A percentile compares a stretch with the other conserved stretches of the same genome.
phyloP scores from a whole-genome alignment of 2,113 vertebrate genomes.

The Pachycephala philippinensis region DNA sequence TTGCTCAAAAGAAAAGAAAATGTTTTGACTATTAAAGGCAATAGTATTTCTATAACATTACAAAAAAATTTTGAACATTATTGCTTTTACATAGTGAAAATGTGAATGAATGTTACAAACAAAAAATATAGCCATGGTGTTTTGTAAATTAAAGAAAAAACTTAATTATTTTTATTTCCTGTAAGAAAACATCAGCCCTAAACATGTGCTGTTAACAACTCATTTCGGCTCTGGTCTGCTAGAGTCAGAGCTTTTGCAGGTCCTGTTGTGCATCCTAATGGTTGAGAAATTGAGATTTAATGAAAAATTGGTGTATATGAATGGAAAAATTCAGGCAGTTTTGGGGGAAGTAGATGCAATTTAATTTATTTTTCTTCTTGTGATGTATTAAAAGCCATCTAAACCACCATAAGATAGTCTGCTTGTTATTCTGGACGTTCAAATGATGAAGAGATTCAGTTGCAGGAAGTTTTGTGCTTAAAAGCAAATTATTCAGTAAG shows the following conservation, averaged over 20 bases:
- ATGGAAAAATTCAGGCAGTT: background rate
- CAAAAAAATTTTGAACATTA: background rate
- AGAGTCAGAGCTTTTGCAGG: background rate
- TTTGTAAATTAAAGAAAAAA: background rate
- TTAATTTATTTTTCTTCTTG: background rate
- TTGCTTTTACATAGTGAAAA: background rate
- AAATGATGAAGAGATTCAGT: background rate
- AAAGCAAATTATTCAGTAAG: background rate
- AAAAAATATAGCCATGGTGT: background rate
- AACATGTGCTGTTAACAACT: background rate
- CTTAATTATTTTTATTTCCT: background rate
- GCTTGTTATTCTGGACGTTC: background rate
- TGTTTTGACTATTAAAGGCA: background rate
- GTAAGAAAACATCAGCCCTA: background rate
- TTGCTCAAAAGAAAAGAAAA: background rate
- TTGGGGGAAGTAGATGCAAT: background rate
- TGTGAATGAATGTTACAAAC: background rate
- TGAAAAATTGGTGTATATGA: background rate
- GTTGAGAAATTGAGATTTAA: background rate
- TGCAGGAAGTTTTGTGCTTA: background rate
- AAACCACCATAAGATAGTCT: background rate
- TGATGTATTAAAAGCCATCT: background rate
- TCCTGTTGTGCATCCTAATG: background rate
- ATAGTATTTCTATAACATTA: background rate
- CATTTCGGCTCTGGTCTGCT: background rate